Percentiles rank a stretch among this genome's conserved stretches.
phyloP scores from a whole-genome alignment of 2,113 vertebrate genomes.

The Atractosteus spatula region DNA sequence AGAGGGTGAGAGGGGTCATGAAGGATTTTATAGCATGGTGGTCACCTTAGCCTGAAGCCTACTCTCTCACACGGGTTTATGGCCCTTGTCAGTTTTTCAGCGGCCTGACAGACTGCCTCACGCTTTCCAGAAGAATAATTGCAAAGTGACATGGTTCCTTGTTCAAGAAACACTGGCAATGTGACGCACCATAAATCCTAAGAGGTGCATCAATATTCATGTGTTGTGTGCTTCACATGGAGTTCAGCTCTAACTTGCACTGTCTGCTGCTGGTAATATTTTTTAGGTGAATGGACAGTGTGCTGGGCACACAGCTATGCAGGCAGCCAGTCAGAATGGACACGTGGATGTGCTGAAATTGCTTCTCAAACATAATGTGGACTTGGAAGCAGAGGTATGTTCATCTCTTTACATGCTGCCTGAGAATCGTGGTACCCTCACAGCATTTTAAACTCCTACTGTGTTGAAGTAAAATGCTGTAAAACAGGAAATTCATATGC shows the following conservation, averaged over 20 bases:
- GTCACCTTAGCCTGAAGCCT: too few species aligned
- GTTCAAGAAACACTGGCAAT: neutral
- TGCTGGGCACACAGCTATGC: constrained; percentile 98
- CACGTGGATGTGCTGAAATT: constrained; percentile 96
- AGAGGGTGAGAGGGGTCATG: too few species aligned
- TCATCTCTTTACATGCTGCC: constrained; percentile 2
- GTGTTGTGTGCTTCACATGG: constrained; percentile 17
- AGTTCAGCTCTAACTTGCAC: constrained; percentile 24
- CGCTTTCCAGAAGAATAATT: neutral
- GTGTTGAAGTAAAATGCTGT: constrained; percentile 17
- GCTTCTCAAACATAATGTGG: constrained; percentile 94
- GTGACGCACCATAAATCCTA: constrained; percentile 62
- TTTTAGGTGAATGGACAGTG: constrained; percentile 95
- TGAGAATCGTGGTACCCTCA: neutral
- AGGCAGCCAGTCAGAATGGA: constrained; percentile 97
- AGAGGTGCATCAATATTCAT: constrained; percentile 68
- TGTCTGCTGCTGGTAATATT: constrained; percentile 26
- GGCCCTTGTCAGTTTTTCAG: neutral
- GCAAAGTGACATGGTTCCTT: neutral
- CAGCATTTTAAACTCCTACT: constrained; percentile 7
- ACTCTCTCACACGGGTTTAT: neutral
- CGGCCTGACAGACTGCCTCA: neutral
- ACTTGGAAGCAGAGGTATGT: constrained; percentile 95
- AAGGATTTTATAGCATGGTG: too few species aligned
- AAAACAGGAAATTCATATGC: constrained; percentile 4